Evolutionary conservation across 2,113 vertebrate genomes (phyloP).

Genomic region (Hylia prasina): DNA sequence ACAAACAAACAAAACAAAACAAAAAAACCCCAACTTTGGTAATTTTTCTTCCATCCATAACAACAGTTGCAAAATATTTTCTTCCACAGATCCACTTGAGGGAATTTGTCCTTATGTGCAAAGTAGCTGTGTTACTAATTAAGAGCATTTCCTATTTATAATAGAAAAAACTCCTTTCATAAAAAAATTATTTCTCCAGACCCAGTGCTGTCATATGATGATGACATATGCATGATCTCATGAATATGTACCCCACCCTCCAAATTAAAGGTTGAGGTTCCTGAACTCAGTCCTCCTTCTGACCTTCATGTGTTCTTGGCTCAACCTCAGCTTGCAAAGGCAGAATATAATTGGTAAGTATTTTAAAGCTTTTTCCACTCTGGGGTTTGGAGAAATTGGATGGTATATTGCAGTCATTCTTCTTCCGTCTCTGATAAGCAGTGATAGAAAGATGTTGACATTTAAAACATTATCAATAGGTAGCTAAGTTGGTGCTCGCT

Average conservation of each 20-base stretch:
- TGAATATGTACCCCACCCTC: neutral
- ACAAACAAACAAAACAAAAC: neutral
- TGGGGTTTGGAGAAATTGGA: neutral
- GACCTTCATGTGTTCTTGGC: neutral
- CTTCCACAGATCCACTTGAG: neutral
- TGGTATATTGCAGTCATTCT: neutral
- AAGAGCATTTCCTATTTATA: neutral
- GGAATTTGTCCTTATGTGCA: neutral
- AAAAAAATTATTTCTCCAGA: neutral
- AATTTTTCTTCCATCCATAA: neutral
- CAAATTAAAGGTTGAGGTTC: neutral
- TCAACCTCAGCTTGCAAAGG: neutral
- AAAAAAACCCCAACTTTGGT: rapidly evolving
- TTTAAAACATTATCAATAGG: slow-evolving; percentile 12
- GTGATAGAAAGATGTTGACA: neutral
- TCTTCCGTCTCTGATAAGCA: neutral
- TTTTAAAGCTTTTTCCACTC: neutral
- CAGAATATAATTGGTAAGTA: neutral
- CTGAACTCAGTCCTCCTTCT: neutral
- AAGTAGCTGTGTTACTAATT: neutral
- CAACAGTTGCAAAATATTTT: neutral
- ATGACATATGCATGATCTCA: neutral
- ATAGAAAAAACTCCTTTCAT: neutral
- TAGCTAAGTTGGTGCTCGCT: neutral
- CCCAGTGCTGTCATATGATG: neutral